Percentiles rank a stretch among this genome's conserved stretches.
phyloP scores from a whole-genome alignment of 2,797 vertebrate species.

The Anguilla pacifica region DNA sequence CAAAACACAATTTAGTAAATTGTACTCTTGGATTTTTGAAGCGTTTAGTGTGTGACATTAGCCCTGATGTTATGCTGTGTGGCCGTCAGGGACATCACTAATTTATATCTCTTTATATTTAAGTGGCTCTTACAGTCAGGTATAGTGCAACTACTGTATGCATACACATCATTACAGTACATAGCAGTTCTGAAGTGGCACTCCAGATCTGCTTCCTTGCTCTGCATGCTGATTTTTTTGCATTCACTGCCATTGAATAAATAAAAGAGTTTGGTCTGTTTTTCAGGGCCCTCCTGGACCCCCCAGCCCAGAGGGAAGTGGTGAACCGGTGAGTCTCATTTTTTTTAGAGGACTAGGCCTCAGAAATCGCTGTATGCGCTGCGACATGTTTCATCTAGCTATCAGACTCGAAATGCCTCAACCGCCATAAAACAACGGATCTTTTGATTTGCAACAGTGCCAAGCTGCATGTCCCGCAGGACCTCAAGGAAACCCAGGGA shows the following conservation, averaged over 20 bases:
- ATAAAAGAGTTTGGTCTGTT: constrained; percentile 50
- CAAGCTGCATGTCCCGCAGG: constrained; percentile 74
- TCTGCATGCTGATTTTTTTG: neutral
- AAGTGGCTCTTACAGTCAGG: neutral
- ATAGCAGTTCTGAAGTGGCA: neutral
- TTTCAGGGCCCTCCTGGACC: constrained; percentile 75
- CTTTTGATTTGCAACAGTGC: constrained; percentile 62
- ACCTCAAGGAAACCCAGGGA: constrained; percentile 68
- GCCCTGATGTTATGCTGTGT: neutral
- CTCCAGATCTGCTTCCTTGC: neutral
- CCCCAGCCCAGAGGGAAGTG: constrained; percentile 69
- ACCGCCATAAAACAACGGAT: neutral
- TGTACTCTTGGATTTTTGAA: too few relatives aligned
- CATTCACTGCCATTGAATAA: neutral
- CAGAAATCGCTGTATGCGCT: constrained; percentile 48
- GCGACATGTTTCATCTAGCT: constrained; percentile 29
- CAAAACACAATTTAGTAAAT: neutral
- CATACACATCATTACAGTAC: neutral
- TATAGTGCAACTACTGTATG: neutral
- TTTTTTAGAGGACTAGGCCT: constrained; percentile 47
- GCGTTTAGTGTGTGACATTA: neutral
- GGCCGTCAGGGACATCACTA: neutral
- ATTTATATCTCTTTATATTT: neutral
- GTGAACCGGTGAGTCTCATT: constrained; percentile 73
- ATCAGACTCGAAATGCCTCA: constrained; percentile 26